Conservation (phyloP, 1,140 invertebrate genomes). For the Acromyrmex echinatior region DNA sequence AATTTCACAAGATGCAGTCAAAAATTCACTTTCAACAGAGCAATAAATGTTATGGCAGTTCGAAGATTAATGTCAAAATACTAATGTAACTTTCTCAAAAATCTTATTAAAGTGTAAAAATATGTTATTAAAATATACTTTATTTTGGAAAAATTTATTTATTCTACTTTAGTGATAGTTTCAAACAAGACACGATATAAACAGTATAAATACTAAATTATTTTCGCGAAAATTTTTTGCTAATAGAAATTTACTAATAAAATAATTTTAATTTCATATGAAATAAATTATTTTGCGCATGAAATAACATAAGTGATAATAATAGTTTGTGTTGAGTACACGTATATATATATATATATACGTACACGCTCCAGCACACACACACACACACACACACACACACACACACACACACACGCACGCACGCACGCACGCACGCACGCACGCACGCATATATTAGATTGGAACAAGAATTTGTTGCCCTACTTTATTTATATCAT, state of each 20-base stretch:
- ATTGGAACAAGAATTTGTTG: too few relatives aligned
- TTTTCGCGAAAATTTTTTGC: not conserved
- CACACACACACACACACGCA: too few relatives aligned
- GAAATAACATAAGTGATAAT: not conserved
- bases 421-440: too few relatives aligned
- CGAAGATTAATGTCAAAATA: not conserved
- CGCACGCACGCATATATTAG: too few relatives aligned
- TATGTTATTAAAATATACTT: not conserved
- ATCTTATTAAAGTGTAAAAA: not conserved
- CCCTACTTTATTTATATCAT: too few relatives aligned
- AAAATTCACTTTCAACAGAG: not conserved
- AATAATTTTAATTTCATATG: conserved; percentile 4
- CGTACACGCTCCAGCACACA: too few relatives aligned
- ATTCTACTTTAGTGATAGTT: not conserved
- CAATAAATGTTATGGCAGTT: not conserved
- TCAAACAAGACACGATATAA: not conserved
- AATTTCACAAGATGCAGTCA: not conserved
- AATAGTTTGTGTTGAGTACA: not conserved
- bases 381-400: too few relatives aligned
- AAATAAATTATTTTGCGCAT: not conserved
- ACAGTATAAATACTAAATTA: not conserved
- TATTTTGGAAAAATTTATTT: not conserved
- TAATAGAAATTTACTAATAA: not conserved
- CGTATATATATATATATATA: too few relatives aligned
- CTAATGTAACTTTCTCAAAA: not conserved